These are phyloP conservation scores for Nycticorax nycticorax DNA, from an alignment of 2,113 vertebrate species.

Conservation along the genomic window DNA sequence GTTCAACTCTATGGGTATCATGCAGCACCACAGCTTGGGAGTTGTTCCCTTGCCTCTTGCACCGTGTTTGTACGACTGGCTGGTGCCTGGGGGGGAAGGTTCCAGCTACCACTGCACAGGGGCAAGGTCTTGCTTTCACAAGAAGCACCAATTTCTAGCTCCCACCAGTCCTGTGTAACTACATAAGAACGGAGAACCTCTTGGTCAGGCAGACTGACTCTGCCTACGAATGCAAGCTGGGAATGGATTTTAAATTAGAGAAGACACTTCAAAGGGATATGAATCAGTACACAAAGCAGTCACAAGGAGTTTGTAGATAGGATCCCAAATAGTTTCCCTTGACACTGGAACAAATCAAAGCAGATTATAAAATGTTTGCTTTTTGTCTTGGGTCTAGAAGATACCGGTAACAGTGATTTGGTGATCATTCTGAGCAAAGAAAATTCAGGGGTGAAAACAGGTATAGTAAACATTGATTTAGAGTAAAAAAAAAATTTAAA, in stretches of 20 bases:
- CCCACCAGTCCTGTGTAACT: neutral
- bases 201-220: neutral
- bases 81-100: neutral
- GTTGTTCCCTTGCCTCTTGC: neutral
- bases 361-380: neutral
- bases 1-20: rapidly evolving
- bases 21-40: rapidly evolving
- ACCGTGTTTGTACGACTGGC: neutral
- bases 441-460: neutral
- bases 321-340: neutral
- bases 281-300: neutral
- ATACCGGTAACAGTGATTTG: neutral
- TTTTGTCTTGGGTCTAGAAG: neutral
- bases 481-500: neutral
- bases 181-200: neutral
- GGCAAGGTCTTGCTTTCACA: neutral
- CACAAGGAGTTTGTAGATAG: neutral
- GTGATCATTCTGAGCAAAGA: neutral
- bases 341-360: neutral
- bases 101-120: neutral
- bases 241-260: neutral
- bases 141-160: neutral
- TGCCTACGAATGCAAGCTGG: neutral
- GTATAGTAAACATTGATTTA: neutral
- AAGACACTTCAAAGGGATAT: neutral